Percentiles rank a stretch among this genome's conserved stretches.
phyloP scores from a whole-genome alignment of 2,797 vertebrate genomes.

The Mionectes olivaceus region DNA sequence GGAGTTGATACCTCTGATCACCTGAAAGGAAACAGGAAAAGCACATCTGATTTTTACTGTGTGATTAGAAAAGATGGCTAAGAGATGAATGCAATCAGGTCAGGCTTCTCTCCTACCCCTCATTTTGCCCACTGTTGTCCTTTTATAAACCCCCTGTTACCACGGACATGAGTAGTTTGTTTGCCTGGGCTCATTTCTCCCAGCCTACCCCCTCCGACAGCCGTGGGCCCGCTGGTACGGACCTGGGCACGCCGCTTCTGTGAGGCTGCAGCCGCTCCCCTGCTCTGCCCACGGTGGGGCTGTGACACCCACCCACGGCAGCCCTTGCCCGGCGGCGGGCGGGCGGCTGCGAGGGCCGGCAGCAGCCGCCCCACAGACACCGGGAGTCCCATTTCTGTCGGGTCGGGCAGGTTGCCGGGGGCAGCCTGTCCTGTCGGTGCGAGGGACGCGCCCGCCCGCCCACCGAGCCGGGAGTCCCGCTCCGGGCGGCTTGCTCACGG shows the following conservation, averaged over 20 bases:
- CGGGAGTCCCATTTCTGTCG: background rate
- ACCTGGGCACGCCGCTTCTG: rapidly evolving
- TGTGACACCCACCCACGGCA: background rate
- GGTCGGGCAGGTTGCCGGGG: rapidly evolving
- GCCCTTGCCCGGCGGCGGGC: background rate
- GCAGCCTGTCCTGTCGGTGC: background rate
- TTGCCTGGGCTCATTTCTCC: background rate
- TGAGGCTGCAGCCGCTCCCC: rapidly evolving
- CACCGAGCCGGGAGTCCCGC: background rate
- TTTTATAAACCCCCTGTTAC: no score
- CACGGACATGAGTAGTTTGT: background rate
- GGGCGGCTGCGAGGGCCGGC: background rate
- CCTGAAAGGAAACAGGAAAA: background rate
- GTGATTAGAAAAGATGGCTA: background rate
- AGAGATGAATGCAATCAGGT: rapidly evolving
- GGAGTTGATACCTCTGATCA: background rate
- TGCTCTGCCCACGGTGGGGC: background rate
- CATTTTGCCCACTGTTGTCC: background rate
- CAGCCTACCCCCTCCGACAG: rapidly evolving
- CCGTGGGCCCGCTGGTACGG: rapidly evolving
- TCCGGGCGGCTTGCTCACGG: background rate
- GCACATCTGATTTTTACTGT: no score
- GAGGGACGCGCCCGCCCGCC: background rate
- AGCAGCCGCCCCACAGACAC: background rate
- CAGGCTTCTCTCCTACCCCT: background rate